Evolutionary conservation across 2,113 vertebrate species (phyloP), one percentile per base, ranked within the genome.

Genomic region (Tachysurus fulvidraco): DNA sequence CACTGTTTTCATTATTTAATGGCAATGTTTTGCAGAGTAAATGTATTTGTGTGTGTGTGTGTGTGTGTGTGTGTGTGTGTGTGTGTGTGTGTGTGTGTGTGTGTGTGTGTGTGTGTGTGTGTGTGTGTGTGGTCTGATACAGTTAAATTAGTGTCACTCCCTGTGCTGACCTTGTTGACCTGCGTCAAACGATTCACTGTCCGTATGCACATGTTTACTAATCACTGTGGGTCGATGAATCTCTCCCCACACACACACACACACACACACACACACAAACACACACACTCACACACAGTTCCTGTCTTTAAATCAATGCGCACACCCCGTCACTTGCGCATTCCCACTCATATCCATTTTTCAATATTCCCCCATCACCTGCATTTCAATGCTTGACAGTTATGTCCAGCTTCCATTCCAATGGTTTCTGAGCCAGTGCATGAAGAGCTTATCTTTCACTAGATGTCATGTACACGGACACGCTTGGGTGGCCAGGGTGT

Each of bases 71-170:
- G 71, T 44, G 60, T 44, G 52, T 85, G 79, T 79, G 77, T 41
- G 36, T 44, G 60, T 44, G 52, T 85, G 79, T 79, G 77, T 41
- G 36, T 54, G 65, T 62, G 69, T n/a, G 71, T 76, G 74, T 36
- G 28, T 79, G 84, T 52, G 50, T 79, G 50, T n/a, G 88, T 74
- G 25, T 62, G 83, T 28, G 65, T 54, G 65, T 62, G 69, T n/a
- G 71, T 44, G 60, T 44, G 52, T 85, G 79, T 79, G 77, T 41
- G 36, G 87, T 84, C 81, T 81, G 80, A 85, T 87, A 89, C 65
- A 73, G 89, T 89, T 87, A 88, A 84, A 80, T 36, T 79, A 79
- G 64, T 83, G 89, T 73, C 88, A 86, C 76, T 85, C 84, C 73
- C 83, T 73, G 36, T n/a, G 50, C 74, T 89, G 83, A 86, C 80